Evolutionary conservation across 2,113 vertebrate genomes (phyloP), one percentile per base, ranked within the genome.

Genomic region (Diglossa brunneiventris): DNA sequence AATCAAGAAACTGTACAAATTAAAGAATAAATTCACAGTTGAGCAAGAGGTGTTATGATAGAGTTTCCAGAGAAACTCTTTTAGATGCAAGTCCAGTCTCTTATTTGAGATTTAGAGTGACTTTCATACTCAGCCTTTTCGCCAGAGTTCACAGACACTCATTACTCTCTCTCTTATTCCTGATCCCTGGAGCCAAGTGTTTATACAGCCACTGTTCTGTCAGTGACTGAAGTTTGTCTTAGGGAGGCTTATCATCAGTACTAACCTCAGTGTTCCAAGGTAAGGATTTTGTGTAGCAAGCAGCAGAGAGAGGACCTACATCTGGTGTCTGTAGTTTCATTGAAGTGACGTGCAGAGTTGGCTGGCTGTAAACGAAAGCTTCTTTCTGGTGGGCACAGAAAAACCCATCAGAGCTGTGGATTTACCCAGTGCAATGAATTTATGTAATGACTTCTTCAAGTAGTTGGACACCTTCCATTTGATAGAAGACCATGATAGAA

Each of bases 191-290:
- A 87, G 70, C 69, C 73, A 61, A 24, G 18, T 78, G 21, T 68
- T 90, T 53, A 37, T 37, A 62, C 44, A 90, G 68, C 52, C 66
- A 61, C 62, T 88, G 69, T 75, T 75, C 87, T 82, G 84, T 62
- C 70, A 73, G 49, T 61, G 84, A n/a, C 1, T 75, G 85, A 61
- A 83, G 41, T 79, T 84, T 85, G 53, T 79, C 64, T 84, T 61
- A 62, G 78, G 84, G 67, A 87, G 70, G 66, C 39, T 94, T 31
- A n/a, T 69, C 66, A 79, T 68, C 41, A 47, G 0, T 58, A 28
- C 42, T 91, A 85, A 79, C 87, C 58, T 90, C 91, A 66, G 78
- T 94, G 47, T 82, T 87, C 81, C 84, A 84, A 87, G 81, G 84
- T 47, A 85, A 75, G 87, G 62, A 52, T 52, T 79, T 72, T 79